phyloP scores from a whole-genome alignment of 2,888 invertebrate genomes.

The Gari tellinella region DNA sequence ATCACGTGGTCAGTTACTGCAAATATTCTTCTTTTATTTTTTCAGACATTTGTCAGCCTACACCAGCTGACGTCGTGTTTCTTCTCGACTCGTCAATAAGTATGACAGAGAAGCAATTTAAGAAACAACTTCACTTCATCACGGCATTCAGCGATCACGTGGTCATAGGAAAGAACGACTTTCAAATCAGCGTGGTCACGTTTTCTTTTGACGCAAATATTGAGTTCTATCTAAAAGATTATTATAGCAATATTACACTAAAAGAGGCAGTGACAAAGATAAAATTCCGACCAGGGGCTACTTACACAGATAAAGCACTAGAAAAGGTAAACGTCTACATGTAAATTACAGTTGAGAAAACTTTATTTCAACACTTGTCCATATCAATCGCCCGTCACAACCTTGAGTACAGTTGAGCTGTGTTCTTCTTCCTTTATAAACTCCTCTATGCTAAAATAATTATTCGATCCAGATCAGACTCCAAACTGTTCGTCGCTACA shows the following conservation, averaged over 20 bases:
- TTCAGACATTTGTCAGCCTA: constrained; percentile 29
- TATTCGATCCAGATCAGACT: too few species aligned
- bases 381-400: too few species aligned
- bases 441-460: too few species aligned
- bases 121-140: constrained; percentile 31
- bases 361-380: too few species aligned
- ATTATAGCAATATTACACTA: constrained; percentile 2
- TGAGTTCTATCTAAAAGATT: constrained; percentile 26
- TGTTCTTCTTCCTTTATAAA: too few species aligned
- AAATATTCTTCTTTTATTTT: too few species aligned
- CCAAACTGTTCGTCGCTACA: too few species aligned
- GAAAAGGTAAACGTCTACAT: not conserved
- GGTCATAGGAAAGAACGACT: constrained; percentile 16
- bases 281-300: constrained; percentile 24
- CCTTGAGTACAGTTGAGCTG: too few species aligned
- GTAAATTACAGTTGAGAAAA: too few species aligned
- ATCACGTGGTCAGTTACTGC: too few species aligned
- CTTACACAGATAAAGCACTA: constrained; percentile 32
- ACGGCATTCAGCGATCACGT: constrained; percentile 18
- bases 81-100: constrained; percentile 41
- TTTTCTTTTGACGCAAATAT: constrained; percentile 21
- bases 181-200: constrained; percentile 27
- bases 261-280: constrained; percentile 19
- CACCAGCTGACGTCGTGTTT: constrained; percentile 39
- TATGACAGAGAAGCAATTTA: constrained; percentile 29